Evolutionary conservation across 2,797 vertebrate species (phyloP), one percentile per base, ranked within the genome.

Genomic region (Lacerta agilis): DNA sequence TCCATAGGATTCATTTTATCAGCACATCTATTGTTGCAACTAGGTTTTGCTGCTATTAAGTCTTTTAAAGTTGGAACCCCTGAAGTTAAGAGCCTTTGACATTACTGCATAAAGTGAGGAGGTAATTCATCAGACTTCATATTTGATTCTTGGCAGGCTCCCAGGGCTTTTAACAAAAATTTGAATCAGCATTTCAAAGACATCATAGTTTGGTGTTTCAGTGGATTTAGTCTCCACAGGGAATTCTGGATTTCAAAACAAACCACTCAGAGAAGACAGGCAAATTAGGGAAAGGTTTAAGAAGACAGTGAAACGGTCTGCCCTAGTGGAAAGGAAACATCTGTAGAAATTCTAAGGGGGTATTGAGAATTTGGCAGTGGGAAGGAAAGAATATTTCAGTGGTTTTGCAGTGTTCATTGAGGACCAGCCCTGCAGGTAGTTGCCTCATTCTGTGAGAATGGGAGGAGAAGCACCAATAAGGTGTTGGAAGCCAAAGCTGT

Each of bases 171-270:
- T 20, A 4, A 49, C 79, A 67, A 81, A 77, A 71, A 43, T 38
- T 61, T 76, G 82, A 86, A 89, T 85, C 85, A 76, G 83, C 88
- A 73, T 87, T 88, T 93, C 83, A 85, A 86, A 90, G 81, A 13
- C 0, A 3, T 58, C 1, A 1, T 15, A 71, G 80, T 64, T 86
- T 0, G 4, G 61, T 0, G 0, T 83, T 85, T 43, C 88, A 2
- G 0, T 80, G 89, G 75, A 71, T 66, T 92, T 75, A 77, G n/a
- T 23, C 41, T 92, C 90, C 33, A 27, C 0, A 1, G 86, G 78
- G 67, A 92, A 90, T 18, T 75, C 85, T 72, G 27, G 61, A 71
- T 73, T 9, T 77, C 81, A 80, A 82, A 90, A 80, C 27, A 77
- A 64, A 89, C 91, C 8, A 20, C 64, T 82, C 77, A 72, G 83